phyloP scores from a whole-genome alignment of 2,888 invertebrate genomes.

The Hypercompe scribonia region DNA sequence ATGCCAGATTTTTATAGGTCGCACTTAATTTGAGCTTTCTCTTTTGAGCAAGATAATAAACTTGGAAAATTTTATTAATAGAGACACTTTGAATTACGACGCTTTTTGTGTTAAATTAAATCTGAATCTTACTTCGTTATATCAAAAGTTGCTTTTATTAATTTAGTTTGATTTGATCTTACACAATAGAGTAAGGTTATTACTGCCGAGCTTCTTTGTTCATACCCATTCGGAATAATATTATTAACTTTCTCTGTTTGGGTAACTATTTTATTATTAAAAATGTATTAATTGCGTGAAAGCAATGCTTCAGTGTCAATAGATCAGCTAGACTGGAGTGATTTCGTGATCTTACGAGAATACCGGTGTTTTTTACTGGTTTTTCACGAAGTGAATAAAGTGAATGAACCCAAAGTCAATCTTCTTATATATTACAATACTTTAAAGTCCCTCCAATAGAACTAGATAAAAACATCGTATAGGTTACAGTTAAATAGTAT shows the following conservation, averaged over 20 bases:
- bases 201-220: not conserved
- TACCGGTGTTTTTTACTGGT: too few relatives aligned
- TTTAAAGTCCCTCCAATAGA: not conserved
- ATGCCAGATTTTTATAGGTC: slow-evolving; percentile 1
- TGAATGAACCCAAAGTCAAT: too few relatives aligned
- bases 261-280: too few relatives aligned
- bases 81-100: not conserved
- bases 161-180: not conserved
- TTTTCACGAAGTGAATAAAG: too few relatives aligned
- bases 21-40: slow-evolving; percentile 11
- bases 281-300: too few relatives aligned
- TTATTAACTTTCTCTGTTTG: too few relatives aligned
- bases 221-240: not conserved
- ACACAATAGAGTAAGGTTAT: not conserved
- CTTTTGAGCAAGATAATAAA: slow-evolving; percentile 6
- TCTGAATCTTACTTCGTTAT: not conserved
- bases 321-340: too few relatives aligned
- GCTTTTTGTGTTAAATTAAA: slow-evolving; percentile 1
- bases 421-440: not conserved
- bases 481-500: not conserved
- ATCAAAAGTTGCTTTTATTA: not conserved
- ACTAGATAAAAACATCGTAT: not conserved
- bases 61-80: slow-evolving; percentile 10
- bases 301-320: too few relatives aligned
- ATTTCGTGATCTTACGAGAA: too few relatives aligned